A percentile compares a stretch with the other conserved stretches of the same genome.
Conservation (phyloP, 2,113 vertebrate genomes). For the Chaetorhynchus papuensis region DNA sequence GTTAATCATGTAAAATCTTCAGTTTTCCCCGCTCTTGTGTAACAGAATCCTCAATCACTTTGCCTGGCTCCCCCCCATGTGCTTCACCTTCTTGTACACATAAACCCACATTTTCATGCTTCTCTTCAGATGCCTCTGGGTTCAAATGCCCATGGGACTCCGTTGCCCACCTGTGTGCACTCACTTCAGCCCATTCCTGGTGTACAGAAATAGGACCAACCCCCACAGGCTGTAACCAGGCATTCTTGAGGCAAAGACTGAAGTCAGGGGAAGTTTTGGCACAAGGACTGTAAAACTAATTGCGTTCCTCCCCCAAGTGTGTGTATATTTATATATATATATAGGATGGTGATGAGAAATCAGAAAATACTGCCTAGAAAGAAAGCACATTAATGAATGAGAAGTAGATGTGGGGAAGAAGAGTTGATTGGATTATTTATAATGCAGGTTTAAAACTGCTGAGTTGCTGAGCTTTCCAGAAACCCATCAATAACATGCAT, state of each 20-base stretch:
- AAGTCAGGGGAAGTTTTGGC: slow-evolving; percentile 22
- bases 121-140: neutral
- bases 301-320: slow-evolving; percentile 22
- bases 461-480: slow-evolving; percentile 34
- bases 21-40: neutral
- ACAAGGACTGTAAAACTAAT: neutral
- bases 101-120: neutral
- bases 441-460: slow-evolving; percentile 16
- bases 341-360: neutral
- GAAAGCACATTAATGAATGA: slow-evolving; percentile 37
- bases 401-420: neutral
- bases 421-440: slow-evolving; percentile 44
- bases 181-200: neutral
- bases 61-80: neutral
- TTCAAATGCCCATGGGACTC: fast-evolving
- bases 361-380: slow-evolving; percentile 22
- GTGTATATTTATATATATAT: neutral
- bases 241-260: neutral
- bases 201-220: neutral
- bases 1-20: neutral
- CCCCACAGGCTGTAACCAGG: neutral
- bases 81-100: neutral
- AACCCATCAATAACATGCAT: neutral
- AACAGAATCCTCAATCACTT: neutral
- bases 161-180: neutral